Evolutionary conservation across 1,140 invertebrate genomes (phyloP).

Genomic region (Drosophila truncata): DNA sequence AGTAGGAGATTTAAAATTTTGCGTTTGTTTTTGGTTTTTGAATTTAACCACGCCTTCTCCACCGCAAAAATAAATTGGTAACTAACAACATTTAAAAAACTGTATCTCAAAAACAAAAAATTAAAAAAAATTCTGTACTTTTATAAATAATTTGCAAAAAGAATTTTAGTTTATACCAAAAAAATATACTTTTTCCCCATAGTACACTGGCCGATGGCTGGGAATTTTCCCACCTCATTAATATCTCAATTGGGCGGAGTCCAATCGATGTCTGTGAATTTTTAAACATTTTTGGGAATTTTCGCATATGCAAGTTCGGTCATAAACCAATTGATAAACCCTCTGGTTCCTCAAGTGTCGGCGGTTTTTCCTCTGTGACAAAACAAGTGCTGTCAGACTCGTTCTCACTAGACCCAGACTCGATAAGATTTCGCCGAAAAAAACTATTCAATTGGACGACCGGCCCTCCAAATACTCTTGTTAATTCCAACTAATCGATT

Average conservation of each 20-base stretch:
- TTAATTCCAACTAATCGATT: neutral
- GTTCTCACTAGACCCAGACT: neutral
- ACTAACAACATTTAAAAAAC: too few relatives aligned
- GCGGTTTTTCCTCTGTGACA: conserved; percentile 18
- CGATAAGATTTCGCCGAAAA: conserved; percentile 19
- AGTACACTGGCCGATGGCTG: neutral
- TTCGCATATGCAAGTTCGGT: conserved; percentile 52
- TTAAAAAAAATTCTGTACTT: too few relatives aligned
- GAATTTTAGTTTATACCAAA: too few relatives aligned
- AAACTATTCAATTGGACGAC: neutral
- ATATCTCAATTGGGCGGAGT: conserved; percentile 14
- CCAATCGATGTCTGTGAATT: conserved; percentile 40
- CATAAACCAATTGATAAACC: conserved; percentile 36
- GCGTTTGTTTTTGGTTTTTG: too few relatives aligned
- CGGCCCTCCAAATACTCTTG: neutral
- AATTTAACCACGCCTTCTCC: too few relatives aligned
- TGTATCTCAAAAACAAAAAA: too few relatives aligned
- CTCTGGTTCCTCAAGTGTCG: conserved; percentile 13
- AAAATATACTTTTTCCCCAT: too few relatives aligned
- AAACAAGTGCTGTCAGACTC: conserved; percentile 16
- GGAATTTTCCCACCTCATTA: conserved; percentile 40
- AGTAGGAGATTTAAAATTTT: too few relatives aligned
- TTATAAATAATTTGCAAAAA: too few relatives aligned
- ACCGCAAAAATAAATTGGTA: too few relatives aligned
- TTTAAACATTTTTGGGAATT: conserved; percentile 54